Evolutionary conservation across 2,797 vertebrate species (phyloP).

Genomic region (Halcyon smyrnensis): DNA sequence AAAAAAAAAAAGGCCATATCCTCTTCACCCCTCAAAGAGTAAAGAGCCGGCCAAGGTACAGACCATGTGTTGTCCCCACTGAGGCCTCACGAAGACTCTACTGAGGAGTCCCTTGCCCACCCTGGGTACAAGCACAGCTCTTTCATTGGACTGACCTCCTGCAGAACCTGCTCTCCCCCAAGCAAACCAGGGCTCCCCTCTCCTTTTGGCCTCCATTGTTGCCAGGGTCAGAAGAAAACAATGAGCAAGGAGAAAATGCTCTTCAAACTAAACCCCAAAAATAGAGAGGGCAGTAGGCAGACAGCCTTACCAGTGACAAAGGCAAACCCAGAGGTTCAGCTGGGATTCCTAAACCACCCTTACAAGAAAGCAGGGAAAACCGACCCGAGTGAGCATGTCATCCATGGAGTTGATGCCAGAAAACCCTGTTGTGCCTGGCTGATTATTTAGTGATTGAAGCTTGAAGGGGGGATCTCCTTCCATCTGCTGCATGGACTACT

Average conservation of each 20-base stretch:
- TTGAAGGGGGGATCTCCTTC: conserved; percentile 29
- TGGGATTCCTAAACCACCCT: background rate
- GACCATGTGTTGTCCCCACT: background rate
- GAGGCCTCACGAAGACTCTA: background rate
- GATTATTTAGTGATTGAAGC: background rate
- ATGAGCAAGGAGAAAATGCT: background rate
- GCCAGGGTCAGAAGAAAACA: background rate
- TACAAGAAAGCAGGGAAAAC: background rate
- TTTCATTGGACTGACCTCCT: background rate
- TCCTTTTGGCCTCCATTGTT: background rate
- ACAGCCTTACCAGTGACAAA: background rate
- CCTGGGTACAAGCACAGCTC: background rate
- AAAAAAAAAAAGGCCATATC: background rate
- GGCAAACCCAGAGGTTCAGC: background rate
- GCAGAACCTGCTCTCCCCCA: background rate
- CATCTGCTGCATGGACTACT: background rate
- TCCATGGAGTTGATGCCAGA: background rate
- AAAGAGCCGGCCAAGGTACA: background rate
- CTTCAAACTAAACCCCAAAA: background rate
- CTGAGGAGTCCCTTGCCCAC: background rate
- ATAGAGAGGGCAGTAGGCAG: background rate
- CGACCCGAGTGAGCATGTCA: background rate
- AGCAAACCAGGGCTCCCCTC: background rate
- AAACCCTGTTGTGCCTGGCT: conserved; percentile 25
- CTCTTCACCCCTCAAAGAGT: background rate